A percentile compares a stretch with the other conserved stretches of the same genome.
These are phyloP conservation scores for Anguilla rostrata DNA, from an alignment of 2,113 vertebrate genomes.

Conservation along the genomic window DNA sequence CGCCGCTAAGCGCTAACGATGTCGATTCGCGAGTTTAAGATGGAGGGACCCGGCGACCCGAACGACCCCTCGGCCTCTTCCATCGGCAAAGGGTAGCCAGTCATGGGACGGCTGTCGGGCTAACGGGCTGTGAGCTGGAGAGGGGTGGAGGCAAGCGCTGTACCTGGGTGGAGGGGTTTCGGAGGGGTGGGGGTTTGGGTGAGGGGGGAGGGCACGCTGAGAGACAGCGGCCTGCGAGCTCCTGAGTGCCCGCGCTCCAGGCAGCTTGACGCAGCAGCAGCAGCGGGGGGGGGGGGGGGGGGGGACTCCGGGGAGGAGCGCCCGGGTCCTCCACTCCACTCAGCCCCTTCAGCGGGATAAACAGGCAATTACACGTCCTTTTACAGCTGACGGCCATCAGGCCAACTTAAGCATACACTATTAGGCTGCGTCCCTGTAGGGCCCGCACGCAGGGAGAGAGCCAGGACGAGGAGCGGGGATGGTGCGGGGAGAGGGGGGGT, in stretches of 20 bases:
- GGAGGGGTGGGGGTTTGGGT: background rate
- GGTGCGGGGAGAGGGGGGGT: constrained; percentile 44
- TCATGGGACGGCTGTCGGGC: constrained; percentile 71
- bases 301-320: constrained; percentile 62
- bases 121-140: constrained; percentile 52
- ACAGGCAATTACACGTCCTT: constrained; percentile 94
- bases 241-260: constrained; percentile 54
- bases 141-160: constrained; percentile 48
- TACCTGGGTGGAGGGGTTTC: background rate
- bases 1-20: background rate
- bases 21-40: background rate
- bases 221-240: constrained; percentile 56
- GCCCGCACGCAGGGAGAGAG: constrained; percentile 70
- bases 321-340: constrained; percentile 77
- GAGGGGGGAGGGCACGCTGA: constrained; percentile 58
- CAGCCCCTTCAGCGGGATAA: constrained; percentile 85
- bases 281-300: constrained; percentile 36
- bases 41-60: constrained; percentile 17
- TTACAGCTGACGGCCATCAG: constrained; percentile 85
- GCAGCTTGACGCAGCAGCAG: constrained; percentile 42
- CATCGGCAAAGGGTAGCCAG: constrained; percentile 67
- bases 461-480: constrained; percentile 50
- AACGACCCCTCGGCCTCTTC: constrained; percentile 27
- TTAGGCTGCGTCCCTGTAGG: constrained; percentile 91
- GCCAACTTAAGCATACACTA: constrained; percentile 91